Conservation (phyloP, 1,140 invertebrate genomes). For the Proales similis region DNA sequence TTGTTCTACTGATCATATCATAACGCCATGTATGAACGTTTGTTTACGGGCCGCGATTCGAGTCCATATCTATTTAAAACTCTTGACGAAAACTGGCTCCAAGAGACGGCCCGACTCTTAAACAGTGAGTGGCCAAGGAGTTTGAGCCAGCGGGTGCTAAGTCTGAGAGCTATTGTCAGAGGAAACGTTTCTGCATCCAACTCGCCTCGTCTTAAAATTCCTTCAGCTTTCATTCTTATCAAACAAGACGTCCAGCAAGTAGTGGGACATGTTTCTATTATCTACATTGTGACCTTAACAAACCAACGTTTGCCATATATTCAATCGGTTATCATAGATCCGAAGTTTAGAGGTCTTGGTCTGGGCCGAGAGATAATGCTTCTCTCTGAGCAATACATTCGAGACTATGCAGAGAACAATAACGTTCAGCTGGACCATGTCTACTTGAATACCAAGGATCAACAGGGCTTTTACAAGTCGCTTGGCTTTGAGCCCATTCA, state of each 20-base stretch:
- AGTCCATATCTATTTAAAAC: slow-evolving; percentile 1
- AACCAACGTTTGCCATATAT: neutral
- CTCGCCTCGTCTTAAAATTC: too few species aligned
- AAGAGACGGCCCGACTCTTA: slow-evolving; percentile 12
- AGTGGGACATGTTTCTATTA: slow-evolving; percentile 9
- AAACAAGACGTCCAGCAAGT: slow-evolving; percentile 8
- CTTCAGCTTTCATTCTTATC: slow-evolving; percentile 1
- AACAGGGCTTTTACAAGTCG: slow-evolving; percentile 12
- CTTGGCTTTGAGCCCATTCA: slow-evolving; percentile 8
- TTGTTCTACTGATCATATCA: too few species aligned
- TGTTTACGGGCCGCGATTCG: neutral
- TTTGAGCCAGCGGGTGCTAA: slow-evolving; percentile 6
- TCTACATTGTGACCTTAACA: neutral
- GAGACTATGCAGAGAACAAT: neutral
- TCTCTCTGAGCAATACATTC: slow-evolving; percentile 4
- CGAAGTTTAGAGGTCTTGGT: neutral
- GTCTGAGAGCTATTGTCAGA: neutral
- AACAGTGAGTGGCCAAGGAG: slow-evolving; percentile 31
- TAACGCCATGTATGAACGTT: too few species aligned
- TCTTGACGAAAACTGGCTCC: slow-evolving; percentile 9
- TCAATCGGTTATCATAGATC: slow-evolving; percentile 33
- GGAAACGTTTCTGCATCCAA: neutral
- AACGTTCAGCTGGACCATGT: slow-evolving; percentile 9
- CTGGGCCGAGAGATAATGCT: slow-evolving; percentile 11
- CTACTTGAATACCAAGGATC: slow-evolving; percentile 35